Conservation (phyloP, 1,140 invertebrate species). For the Drosophila aff. region DNA sequence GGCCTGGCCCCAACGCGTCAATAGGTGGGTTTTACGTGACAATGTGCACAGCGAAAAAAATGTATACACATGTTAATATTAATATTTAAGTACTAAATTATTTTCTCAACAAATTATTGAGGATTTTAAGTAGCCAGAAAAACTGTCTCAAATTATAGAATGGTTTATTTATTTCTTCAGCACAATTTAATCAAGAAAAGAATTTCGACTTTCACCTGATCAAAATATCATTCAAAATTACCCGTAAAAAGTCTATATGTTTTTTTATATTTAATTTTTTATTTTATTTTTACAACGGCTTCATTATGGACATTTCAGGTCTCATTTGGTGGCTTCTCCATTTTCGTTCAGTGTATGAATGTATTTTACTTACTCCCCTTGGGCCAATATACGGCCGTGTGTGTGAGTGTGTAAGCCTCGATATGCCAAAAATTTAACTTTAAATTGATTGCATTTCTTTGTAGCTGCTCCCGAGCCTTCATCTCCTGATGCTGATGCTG, state of each 20-base stretch:
- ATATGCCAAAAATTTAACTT: constrained; percentile 67
- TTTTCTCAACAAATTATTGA: too few species aligned
- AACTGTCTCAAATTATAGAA: too few species aligned
- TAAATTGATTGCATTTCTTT: constrained; percentile 68
- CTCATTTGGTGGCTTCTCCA: neutral
- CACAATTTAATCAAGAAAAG: too few species aligned
- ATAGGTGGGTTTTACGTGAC: constrained; percentile 46
- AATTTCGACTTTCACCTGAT: too few species aligned
- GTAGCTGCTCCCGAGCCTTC: constrained; percentile 46
- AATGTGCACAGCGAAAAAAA: constrained; percentile 12
- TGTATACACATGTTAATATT: rapidly evolving
- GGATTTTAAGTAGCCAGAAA: neutral
- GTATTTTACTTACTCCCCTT: constrained; percentile 25
- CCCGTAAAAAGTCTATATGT: too few species aligned
- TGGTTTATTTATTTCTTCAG: too few species aligned
- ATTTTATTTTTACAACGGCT: too few species aligned
- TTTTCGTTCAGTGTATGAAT: constrained; percentile 10
- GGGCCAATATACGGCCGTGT: constrained; percentile 41
- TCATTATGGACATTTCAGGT: too few species aligned
- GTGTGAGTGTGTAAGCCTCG: constrained; percentile 51
- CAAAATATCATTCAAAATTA: too few species aligned
- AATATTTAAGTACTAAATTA: too few species aligned
- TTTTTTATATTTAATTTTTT: too few species aligned
- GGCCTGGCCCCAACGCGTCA: constrained; percentile 42
- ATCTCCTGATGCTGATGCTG: constrained; percentile 12